A percentile compares a stretch with the other conserved stretches of the same genome.
phyloP scores from a whole-genome alignment of 2,797 vertebrate species.

The Propithecus perrieri region DNA sequence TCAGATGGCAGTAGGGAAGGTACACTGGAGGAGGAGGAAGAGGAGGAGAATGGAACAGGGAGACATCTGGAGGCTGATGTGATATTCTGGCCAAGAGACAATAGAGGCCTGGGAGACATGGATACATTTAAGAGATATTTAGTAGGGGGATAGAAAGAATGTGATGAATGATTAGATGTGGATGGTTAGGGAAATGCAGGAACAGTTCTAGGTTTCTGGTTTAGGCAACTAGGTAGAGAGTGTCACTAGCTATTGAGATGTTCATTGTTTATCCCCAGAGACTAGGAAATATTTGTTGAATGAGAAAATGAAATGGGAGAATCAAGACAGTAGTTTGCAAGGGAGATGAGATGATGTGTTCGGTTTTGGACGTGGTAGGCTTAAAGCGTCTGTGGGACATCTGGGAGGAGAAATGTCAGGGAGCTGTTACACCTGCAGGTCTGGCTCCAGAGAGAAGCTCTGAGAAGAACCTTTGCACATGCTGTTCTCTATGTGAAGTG shows the following conservation, averaged over 20 bases:
- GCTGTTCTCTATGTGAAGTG: neutral
- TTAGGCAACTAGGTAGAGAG: neutral
- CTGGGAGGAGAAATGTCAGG: neutral
- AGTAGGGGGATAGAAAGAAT: neutral
- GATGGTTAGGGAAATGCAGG: neutral
- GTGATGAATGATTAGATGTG: neutral
- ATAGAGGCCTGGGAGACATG: neutral
- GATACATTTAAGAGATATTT: neutral
- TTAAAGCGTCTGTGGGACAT: neutral
- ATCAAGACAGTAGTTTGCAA: too few species aligned
- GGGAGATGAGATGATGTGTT: neutral
- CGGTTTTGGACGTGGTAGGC: neutral
- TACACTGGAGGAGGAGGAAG: neutral
- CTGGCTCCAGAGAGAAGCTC: neutral
- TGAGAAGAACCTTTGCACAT: neutral
- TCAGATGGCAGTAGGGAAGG: neutral
- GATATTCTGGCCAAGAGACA: neutral
- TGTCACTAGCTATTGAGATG: neutral
- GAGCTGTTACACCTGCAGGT: neutral
- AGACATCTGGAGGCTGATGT: neutral
- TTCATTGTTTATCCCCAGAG: neutral
- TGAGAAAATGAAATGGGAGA: neutral
- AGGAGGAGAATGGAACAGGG: neutral
- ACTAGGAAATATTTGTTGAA: neutral
- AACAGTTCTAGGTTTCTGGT: neutral